Base-by-base conservation (phyloP, 2,797 vertebrate species). In the Aselliscus stoliczkanus region DNA sequence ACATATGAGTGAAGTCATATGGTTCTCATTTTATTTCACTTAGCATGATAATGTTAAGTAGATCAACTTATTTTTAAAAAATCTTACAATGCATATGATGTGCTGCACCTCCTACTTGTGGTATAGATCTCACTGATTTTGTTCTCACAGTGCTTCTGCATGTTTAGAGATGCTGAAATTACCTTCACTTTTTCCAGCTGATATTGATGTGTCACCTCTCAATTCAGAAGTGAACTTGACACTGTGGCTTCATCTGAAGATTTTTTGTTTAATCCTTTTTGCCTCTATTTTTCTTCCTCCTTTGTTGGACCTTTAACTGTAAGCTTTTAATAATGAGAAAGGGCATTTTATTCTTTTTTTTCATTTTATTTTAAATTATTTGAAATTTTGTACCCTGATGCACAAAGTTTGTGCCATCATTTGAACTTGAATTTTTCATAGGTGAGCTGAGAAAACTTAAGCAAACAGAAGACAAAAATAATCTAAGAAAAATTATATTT, bases 131-230 rank as follows among this genome's bases (percentile, higher is more conserved):
- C 5, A 67, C 82, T 81, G 34, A 13, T 88, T 97, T 94, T 93
- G 29, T 95, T 90, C 13, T 67, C 72, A 37, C 1, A 25, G 10
- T 58, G 21, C 44, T 8, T 75, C 44, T 69, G 31, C 67, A 31
- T 79, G 21, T 80, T 84, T 70, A 95, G 18, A 96, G 70, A 94
- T 42, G 15, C 17, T 69, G 81, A 88, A 93, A 90, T 96, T 95
- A 73, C 75, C 65, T 93, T 93, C 69, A 5, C 37, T 11, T 64
- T 69, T 91, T 39, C 75, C 31, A 67, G 42, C 14, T 42, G 54
- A 54, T 94, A 90, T 54, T 56, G 65, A 84, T 42, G 31, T 65
- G 70, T 73, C 89, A 80, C 18, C 7, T 90, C 34, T 86, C 69
- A 88, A 89, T 88, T 96, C 20, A 81, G 56, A n/a, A 87, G 15